These are phyloP conservation scores for Lottia gigantea DNA, from an alignment of 2,888 invertebrate species.

Conservation along the genomic window DNA sequence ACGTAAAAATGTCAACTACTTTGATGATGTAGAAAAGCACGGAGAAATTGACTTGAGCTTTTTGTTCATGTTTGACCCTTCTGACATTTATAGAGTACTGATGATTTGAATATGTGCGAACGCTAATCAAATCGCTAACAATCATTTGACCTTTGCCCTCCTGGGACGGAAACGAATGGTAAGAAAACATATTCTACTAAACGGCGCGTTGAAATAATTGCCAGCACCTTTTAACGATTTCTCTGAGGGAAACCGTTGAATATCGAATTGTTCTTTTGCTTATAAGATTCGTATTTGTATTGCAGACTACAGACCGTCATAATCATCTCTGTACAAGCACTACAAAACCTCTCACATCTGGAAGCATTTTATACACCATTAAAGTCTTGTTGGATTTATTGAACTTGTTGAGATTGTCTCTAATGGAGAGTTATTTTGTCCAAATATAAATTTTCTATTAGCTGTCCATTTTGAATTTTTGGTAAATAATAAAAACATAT, in stretches of 20 bases:
- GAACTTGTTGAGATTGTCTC: too few species aligned
- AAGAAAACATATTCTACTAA: constrained; percentile 8
- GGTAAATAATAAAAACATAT: too few species aligned
- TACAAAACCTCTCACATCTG: neutral
- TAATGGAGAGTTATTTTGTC: too few species aligned
- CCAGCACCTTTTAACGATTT: constrained; percentile 4
- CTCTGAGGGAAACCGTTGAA: neutral
- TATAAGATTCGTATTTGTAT: neutral
- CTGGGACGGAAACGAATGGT: constrained; percentile 4
- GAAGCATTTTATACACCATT: constrained; percentile 6
- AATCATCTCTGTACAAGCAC: neutral
- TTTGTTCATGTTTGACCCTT: neutral
- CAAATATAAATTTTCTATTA: too few species aligned
- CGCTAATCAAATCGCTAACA: constrained; percentile 9
- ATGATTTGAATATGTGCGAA: neutral
- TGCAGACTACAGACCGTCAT: neutral
- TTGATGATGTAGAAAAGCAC: constrained; percentile 1
- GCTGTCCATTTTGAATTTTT: too few species aligned
- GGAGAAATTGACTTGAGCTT: neutral
- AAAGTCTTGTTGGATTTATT: neutral
- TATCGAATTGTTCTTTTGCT: neutral
- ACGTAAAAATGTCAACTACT: constrained; percentile 4
- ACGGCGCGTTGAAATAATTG: constrained; percentile 8
- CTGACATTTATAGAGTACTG: constrained; percentile 1
- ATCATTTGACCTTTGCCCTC: constrained; percentile 4